These are phyloP conservation scores for Ennomos fuscantarius DNA, from an alignment of 2,888 invertebrate genomes.

Conservation along the genomic window DNA sequence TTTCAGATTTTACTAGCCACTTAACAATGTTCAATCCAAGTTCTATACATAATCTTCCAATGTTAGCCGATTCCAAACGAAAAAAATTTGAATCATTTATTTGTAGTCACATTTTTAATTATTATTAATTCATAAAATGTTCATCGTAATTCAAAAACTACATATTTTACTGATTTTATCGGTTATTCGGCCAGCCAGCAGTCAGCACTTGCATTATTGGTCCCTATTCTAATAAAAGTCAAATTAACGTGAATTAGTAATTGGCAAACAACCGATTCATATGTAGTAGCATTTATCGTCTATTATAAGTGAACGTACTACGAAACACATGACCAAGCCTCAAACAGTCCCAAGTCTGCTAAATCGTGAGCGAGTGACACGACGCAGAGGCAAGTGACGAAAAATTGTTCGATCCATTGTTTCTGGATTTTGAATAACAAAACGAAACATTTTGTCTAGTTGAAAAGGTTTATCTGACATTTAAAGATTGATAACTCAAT, in stretches of 20 bases:
- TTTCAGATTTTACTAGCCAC: too few relatives aligned
- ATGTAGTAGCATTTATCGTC: conserved; percentile 50
- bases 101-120: too few relatives aligned
- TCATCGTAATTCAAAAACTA: too few relatives aligned
- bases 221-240: background rate
- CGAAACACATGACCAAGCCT: conserved; percentile 44
- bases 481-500: conserved; percentile 36
- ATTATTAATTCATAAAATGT: too few relatives aligned
- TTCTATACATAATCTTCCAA: too few relatives aligned
- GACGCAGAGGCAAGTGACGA: conserved; percentile 57
- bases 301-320: conserved; percentile 49
- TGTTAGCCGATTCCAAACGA: too few relatives aligned
- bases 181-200: too few relatives aligned
- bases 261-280: background rate
- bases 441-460: conserved; percentile 42
- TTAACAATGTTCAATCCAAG: too few relatives aligned
- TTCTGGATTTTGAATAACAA: conserved; percentile 46
- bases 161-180: too few relatives aligned
- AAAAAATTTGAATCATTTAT: too few relatives aligned
- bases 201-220: background rate
- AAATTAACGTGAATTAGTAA: background rate
- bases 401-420: conserved; percentile 59
- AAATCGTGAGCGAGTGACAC: conserved; percentile 58
- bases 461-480: conserved; percentile 46
- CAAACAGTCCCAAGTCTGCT: conserved; percentile 37